phyloP scores from a whole-genome alignment of 1,140 invertebrate species.

The Ridgeia piscesae region DNA sequence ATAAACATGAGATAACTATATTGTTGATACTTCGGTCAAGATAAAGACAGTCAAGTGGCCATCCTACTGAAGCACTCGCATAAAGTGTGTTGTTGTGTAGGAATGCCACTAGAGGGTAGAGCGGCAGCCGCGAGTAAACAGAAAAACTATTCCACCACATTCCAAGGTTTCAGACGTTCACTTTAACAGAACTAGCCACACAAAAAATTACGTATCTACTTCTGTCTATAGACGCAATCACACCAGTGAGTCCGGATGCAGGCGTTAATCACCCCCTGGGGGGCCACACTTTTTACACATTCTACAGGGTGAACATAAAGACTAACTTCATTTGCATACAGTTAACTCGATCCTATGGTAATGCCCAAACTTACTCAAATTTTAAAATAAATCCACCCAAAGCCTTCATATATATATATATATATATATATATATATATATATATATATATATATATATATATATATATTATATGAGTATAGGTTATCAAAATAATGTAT shows the following conservation, averaged over 20 bases:
- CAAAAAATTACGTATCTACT: background rate
- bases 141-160: background rate
- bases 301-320: background rate
- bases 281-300: background rate
- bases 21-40: background rate
- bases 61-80: background rate
- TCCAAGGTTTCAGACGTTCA: background rate
- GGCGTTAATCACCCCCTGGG: background rate
- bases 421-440: too few relatives aligned
- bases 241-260: background rate
- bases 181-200: background rate
- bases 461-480: too few relatives aligned
- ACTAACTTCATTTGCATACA: background rate
- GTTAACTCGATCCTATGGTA: background rate
- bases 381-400: background rate
- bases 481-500: too few relatives aligned
- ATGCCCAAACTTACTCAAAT: background rate
- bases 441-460: too few relatives aligned
- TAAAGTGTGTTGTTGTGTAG: background rate
- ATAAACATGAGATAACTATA: background rate
- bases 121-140: background rate
- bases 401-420: too few relatives aligned
- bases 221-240: background rate
- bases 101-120: background rate
- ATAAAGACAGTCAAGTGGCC: background rate